Percentiles rank a stretch among this genome's conserved stretches.
Conservation (phyloP, 2,113 vertebrate genomes). For the Bathybates hornii region DNA sequence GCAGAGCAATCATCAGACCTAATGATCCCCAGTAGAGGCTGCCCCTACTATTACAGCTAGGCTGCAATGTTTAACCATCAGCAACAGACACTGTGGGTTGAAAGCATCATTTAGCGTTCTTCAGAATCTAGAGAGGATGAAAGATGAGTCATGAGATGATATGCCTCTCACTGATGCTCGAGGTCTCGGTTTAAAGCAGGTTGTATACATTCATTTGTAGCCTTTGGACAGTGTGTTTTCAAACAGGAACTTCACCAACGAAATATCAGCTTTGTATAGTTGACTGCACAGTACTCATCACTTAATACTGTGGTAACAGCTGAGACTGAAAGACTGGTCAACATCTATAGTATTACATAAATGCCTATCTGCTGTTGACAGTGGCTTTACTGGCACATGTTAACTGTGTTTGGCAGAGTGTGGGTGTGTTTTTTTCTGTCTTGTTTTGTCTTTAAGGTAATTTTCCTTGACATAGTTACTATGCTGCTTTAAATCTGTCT, state of each 20-base stretch:
- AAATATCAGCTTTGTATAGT: background rate
- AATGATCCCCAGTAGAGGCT: conserved; percentile 53
- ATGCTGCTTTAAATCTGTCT: background rate
- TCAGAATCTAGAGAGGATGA: conserved; percentile 29
- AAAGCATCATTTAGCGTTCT: conserved; percentile 36
- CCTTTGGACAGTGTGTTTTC: background rate
- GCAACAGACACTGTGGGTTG: conserved; percentile 40
- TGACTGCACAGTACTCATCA: background rate
- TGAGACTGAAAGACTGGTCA: background rate
- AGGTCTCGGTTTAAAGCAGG: background rate
- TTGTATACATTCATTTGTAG: background rate
- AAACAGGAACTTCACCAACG: background rate
- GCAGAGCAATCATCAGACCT: conserved; percentile 48
- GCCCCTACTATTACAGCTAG: conserved; percentile 42
- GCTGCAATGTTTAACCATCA: conserved; percentile 39
- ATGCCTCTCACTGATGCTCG: background rate
- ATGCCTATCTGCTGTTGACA: background rate
- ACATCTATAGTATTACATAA: background rate
- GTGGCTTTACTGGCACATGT: background rate
- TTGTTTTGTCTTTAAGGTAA: background rate
- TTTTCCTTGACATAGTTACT: background rate
- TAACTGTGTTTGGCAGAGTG: background rate
- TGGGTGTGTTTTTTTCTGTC: background rate
- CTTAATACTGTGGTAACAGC: background rate
- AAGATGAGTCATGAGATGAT: conserved; percentile 35